These are phyloP conservation scores for Watsonalla binaria DNA, from an alignment of 2,888 invertebrate genomes.

Conservation along the genomic window DNA sequence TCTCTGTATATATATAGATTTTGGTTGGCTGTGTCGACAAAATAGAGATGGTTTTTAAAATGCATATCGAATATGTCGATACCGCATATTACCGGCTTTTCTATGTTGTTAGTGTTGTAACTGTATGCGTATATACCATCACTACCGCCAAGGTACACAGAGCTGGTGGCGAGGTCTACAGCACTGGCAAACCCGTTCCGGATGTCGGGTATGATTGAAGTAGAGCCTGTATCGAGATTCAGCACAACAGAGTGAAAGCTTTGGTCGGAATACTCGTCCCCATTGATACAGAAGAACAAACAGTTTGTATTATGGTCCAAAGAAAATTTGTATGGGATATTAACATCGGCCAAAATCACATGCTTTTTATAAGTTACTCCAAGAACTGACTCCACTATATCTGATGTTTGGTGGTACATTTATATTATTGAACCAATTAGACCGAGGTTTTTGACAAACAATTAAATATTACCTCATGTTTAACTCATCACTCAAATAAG, in stretches of 20 bases:
- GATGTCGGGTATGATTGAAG: slow-evolving; percentile 42
- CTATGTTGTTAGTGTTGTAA: slow-evolving; percentile 32
- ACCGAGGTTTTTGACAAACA: too few species aligned
- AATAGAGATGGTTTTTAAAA: slow-evolving; percentile 42
- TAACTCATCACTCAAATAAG: too few species aligned
- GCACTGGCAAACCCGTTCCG: slow-evolving; percentile 57
- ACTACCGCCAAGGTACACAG: slow-evolving; percentile 51
- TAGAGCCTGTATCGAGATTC: slow-evolving; percentile 34
- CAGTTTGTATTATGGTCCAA: slow-evolving; percentile 38
- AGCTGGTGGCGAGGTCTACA: slow-evolving; percentile 39
- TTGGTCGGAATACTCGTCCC: slow-evolving; percentile 54
- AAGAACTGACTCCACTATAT: not conserved
- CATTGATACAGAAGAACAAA: slow-evolving; percentile 55
- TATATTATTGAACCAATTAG: not conserved
- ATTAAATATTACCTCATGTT: too few species aligned
- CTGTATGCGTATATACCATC: slow-evolving; percentile 53
- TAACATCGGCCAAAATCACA: slow-evolving; percentile 48
- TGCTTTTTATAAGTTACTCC: slow-evolving; percentile 32
- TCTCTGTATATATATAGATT: slow-evolving; percentile 33
- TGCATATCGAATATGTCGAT: slow-evolving; percentile 54
- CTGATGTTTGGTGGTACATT: not conserved
- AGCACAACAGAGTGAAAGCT: slow-evolving; percentile 51
- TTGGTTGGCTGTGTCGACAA: slow-evolving; percentile 47
- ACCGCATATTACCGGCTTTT: slow-evolving; percentile 30
- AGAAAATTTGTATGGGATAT: slow-evolving; percentile 50